Evolutionary conservation across 2,888 invertebrate species (phyloP), one percentile per base, ranked within the genome.

Genomic region (Caenorhabditis japonica): DNA sequence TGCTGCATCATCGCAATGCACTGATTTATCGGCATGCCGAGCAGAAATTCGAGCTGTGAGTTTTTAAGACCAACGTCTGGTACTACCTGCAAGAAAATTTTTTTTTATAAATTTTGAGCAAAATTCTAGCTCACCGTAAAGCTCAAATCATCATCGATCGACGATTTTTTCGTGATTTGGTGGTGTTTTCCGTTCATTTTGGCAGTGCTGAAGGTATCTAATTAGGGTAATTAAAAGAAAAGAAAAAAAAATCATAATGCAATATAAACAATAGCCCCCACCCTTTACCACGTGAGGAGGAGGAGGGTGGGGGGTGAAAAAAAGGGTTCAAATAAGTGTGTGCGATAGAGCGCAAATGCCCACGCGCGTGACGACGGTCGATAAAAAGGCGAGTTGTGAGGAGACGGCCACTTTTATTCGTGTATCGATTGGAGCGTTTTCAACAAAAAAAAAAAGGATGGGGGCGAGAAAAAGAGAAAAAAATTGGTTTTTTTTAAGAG

Each of bases 11-110:
- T 79, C 10, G 76, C 46, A 15, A 87, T 70, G 12, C 75, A 58
- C 72, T 86, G 84, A 56, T 86, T 87, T 15, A 87, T 72, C 5
- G 85, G 85, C 69, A 80, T 84, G 12, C 87, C 87, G 39, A 87
- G 80, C 19, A 82, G 53, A 44, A 87, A 82, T 23, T 85, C 84
- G 15, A 86, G 46, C 43, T 77, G 69, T 41, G 85, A 80, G 51
- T 84, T 83, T 27, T 79, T 77, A 17, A 87, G 76, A 7, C 83
- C 77, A 10, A 75, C 61, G 36, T 84, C 84, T n/a, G 87, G 87
- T n/a, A 84, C 62, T 5, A 87, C 87, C 75, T 87, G 36, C 23
- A 64, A 55, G 15, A 51, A 38, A 46, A 12, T 4, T 4, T 27
- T 3, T 25, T 46, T 2, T 30, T 7, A 52, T 4, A n/a, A 13